Evolutionary conservation across 2,888 invertebrate genomes (phyloP).

Genomic region (Autographa pulchrina): DNA sequence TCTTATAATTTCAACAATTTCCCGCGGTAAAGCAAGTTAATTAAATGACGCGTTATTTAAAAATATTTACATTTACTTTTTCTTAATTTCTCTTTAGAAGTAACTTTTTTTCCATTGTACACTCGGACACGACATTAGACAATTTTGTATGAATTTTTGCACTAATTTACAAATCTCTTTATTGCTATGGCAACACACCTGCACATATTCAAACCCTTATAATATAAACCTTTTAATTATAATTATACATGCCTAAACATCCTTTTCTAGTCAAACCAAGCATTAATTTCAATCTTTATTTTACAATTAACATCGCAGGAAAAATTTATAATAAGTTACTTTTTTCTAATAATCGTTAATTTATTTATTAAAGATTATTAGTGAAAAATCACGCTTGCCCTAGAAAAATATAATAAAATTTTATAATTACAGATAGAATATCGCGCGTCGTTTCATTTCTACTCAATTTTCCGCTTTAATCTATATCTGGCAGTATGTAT

Average conservation of each 20-base stretch:
- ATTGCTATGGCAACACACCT: slow-evolving; percentile 35
- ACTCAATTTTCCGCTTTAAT: background rate
- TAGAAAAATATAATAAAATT: background rate
- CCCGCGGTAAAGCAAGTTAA: background rate
- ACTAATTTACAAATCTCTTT: slow-evolving; percentile 14
- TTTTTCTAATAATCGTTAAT: too few species aligned
- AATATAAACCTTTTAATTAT: slow-evolving; percentile 35
- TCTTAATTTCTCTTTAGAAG: background rate
- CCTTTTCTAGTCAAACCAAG: slow-evolving; percentile 15
- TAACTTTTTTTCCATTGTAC: slow-evolving; percentile 33
- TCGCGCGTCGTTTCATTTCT: background rate
- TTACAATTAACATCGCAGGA: background rate
- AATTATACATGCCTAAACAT: slow-evolving; percentile 23
- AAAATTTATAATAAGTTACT: background rate
- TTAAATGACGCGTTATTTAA: background rate
- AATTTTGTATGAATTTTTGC: slow-evolving; percentile 14
- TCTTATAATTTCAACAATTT: background rate
- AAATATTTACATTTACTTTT: background rate
- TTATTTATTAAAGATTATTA: background rate
- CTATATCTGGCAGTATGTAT: slow-evolving; percentile 5
- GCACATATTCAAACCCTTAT: slow-evolving; percentile 31
- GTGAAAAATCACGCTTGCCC: background rate
- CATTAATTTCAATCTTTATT: background rate
- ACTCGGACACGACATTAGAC: slow-evolving; percentile 16
- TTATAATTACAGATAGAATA: background rate